Evolutionary conservation across 2,888 invertebrate species (phyloP).

Genomic region (Diaperis boleti): DNA sequence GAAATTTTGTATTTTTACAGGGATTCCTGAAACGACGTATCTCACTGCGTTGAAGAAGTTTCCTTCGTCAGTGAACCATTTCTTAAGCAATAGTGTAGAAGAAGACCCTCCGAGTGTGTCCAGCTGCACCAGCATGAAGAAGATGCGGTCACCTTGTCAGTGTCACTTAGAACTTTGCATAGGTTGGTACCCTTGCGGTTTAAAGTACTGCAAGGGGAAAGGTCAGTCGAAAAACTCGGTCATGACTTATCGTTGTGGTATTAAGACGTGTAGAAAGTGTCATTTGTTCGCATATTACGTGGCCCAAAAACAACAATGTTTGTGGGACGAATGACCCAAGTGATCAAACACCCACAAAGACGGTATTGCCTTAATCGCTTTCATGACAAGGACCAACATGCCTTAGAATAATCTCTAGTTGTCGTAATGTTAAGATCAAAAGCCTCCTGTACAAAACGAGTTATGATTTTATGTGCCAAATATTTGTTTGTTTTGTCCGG

Average conservation of each 20-base stretch:
- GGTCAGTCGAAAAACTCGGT: constrained; percentile 71
- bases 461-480: constrained; percentile 34
- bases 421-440: constrained; percentile 20
- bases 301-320: constrained; percentile 83
- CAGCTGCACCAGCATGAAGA: constrained; percentile 77
- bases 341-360: constrained; percentile 23
- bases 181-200: constrained; percentile 96
- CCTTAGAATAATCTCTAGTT: constrained; percentile 56
- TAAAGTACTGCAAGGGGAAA: constrained; percentile 88
- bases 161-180: constrained; percentile 91
- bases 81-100: constrained; percentile 49
- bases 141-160: constrained; percentile 80
- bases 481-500: constrained; percentile 26
- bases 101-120: constrained; percentile 60
- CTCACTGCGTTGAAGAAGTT: constrained; percentile 79
- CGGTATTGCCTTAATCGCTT: constrained; percentile 55
- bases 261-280: constrained; percentile 94
- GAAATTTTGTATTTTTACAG: constrained; percentile 66
- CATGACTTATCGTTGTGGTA: constrained; percentile 89
- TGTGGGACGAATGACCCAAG: constrained; percentile 75
- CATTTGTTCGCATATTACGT: constrained; percentile 90
- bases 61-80: constrained; percentile 66
- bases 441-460: constrained; percentile 20
- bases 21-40: constrained; percentile 79
- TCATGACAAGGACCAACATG: constrained; percentile 62